Evolutionary conservation across 1,140 invertebrate genomes (phyloP), one percentile per base, ranked within the genome.

Genomic region (Philopotamus ludificatus): DNA sequence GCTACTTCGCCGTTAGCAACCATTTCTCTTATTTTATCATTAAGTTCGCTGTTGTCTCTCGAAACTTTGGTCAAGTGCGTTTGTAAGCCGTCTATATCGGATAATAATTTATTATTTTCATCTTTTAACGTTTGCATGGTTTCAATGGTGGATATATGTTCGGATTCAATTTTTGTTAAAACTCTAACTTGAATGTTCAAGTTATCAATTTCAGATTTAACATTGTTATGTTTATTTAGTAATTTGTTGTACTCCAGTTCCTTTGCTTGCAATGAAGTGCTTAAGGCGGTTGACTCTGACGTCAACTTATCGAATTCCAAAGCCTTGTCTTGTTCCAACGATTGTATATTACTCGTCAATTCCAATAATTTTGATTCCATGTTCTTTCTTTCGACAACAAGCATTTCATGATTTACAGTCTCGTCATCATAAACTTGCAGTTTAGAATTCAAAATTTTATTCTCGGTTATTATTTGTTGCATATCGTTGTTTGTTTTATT

Each of bases 1-100:
- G 68, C 51, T 15, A 65, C 45, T 58, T 70, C 64, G 21, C 54
- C 67, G 12, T 66, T 65, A 26, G 66, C 76, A 58, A 80, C 74
- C 16, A 77, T 57, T 65, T 81, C 79, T 51, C 79, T 65, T 45
- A 81, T 68, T 69, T 76, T 79, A 67, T 81, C 78, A 71, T 78
- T 80, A 28, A 81, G 72, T 26, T 74, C 68, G 70, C 77, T 74
- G 64, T 81, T 80, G 70, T 81, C 78, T 71, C 79, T 80, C 1
- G 79, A 80, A 61, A 80, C 75, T 74, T 80, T 80, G 8, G 75
- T 74, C 41, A 81, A 73, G 68, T 80, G 76, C 60, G 71, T 74
- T 75, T 81, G 79, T 16, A 81, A 71, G 4, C 79, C 79, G 73
- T 80, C 78, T 60, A 81, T 75, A 66, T 80, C 77, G 16, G 78